These are phyloP conservation scores for Artibeus jamaicensis DNA, from an alignment of 2,797 vertebrate genomes.

Conservation along the genomic window DNA sequence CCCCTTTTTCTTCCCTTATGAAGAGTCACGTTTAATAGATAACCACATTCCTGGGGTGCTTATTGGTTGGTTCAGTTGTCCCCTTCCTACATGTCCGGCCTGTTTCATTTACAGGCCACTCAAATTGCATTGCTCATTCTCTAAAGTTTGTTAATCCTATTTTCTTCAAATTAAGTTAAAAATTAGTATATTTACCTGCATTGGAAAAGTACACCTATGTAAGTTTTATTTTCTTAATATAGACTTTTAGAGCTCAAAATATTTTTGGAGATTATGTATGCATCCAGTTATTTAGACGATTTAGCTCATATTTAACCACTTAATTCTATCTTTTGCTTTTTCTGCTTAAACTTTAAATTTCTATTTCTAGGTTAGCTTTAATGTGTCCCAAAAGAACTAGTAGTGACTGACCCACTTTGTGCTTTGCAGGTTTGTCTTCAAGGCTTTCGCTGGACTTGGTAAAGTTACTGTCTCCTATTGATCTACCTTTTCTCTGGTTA, in stretches of 20 bases:
- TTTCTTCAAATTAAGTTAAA: neutral
- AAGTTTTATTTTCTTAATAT: neutral
- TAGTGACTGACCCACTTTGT: neutral
- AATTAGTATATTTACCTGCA: neutral
- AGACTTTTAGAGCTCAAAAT: neutral
- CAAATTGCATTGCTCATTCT: neutral
- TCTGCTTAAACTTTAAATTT: neutral
- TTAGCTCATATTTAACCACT: neutral
- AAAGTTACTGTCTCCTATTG: neutral
- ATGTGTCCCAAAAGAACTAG: neutral
- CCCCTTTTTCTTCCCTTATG: neutral
- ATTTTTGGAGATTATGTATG: neutral
- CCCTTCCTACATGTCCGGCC: neutral
- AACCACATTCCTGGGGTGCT: neutral
- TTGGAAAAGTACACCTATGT: neutral
- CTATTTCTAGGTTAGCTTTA: neutral
- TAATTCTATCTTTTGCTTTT: neutral
- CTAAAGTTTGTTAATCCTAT: neutral
- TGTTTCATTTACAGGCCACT: neutral
- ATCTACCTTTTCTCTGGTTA: neutral
- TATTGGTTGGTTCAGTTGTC: neutral
- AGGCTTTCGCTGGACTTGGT: neutral
- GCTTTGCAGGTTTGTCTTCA: neutral
- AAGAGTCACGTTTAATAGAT: neutral
- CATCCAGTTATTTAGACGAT: neutral